Evolutionary conservation across 2,888 invertebrate genomes (phyloP), one percentile per base, ranked within the genome.

Genomic region (Elmis aenea): DNA sequence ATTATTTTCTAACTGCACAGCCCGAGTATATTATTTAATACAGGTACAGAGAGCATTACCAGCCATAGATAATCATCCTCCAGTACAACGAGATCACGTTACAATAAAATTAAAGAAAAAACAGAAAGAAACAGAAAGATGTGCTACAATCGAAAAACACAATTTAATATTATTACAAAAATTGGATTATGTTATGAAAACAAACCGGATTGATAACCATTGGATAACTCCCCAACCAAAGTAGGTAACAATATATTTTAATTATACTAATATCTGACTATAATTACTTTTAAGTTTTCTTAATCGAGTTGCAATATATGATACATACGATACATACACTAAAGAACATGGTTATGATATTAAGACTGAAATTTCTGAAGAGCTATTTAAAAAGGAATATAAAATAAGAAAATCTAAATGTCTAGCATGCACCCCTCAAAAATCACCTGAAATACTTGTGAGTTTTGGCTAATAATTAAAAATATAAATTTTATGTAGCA

Each of bases 151-250:
- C 25, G 76, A 79, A 62, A 68, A 68, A 30, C 83, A 85, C 55
- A 86, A 86, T 68, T 74, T 78, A 52, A 72, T 78, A 25, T 64
- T 86, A 36, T 66, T 85, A 50, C 80, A 83, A 66, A 75, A 81
- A 28, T 70, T 85, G 46, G 70, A 71, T 36, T 70, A 72, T 47
- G 79, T 85, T 51, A 84, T 83, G 82, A 68, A 66, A 39, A 75
- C 71, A 20, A 80, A 75, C 57, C 68, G 84, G 25, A 71, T 84
- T 21, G 80, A 83, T 52, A 82, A 85, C 58, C 72, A 70, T 45
- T 84, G 83, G 83, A 59, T 64, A 8, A 72, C 74, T 26, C 79
- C 82, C 10, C 67, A 76, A 55, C 83, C 82, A 3, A 79, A 72
- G 77, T 77, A 59, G 45, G 36, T 37, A 24, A 15, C 18, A 31